These are phyloP conservation scores for Sphaeramia orbicularis DNA, from an alignment of 2,797 vertebrate species.

Conservation along the genomic window DNA sequence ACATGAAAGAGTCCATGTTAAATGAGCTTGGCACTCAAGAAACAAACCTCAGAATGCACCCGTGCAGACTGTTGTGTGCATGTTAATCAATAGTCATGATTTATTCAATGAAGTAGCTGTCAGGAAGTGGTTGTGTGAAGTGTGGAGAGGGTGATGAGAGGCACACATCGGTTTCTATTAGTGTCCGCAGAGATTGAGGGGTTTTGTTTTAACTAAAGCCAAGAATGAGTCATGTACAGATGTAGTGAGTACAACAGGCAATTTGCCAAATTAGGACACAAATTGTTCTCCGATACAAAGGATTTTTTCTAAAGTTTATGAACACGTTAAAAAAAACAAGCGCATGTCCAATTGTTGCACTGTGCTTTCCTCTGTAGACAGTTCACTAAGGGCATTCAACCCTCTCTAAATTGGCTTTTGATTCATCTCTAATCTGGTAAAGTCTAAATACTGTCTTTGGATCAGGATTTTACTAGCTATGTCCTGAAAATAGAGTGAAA, in stretches of 20 bases:
- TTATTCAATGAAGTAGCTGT: slow-evolving; percentile 82
- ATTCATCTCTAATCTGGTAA: slow-evolving; percentile 75
- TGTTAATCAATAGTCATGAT: slow-evolving; percentile 86
- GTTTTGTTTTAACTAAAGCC: slow-evolving; percentile 55
- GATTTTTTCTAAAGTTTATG: slow-evolving; percentile 20
- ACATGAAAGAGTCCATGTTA: slow-evolving; percentile 80
- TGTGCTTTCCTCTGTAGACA: slow-evolving; percentile 30
- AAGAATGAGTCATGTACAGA: slow-evolving; percentile 37
- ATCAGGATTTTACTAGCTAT: slow-evolving; percentile 59
- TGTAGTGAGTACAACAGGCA: slow-evolving; percentile 21
- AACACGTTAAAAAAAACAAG: slow-evolving; percentile 5
- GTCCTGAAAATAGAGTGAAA: slow-evolving; percentile 77
- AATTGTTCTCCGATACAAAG: slow-evolving; percentile 26
- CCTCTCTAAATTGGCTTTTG: slow-evolving; percentile 62
- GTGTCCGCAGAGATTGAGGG: slow-evolving; percentile 46
- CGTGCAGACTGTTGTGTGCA: slow-evolving; percentile 69
- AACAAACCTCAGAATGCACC: slow-evolving; percentile 76
- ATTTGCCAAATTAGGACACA: slow-evolving; percentile 19
- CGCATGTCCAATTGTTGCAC: slow-evolving; percentile 16
- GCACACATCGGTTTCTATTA: slow-evolving; percentile 54
- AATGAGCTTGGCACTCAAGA: slow-evolving; percentile 80
- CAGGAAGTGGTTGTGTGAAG: slow-evolving; percentile 78
- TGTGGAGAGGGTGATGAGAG: slow-evolving; percentile 72
- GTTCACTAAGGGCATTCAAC: slow-evolving; percentile 60
- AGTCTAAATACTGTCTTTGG: slow-evolving; percentile 73